Conservation (phyloP, 2,797 vertebrate genomes). For the Limosa lapponica region DNA sequence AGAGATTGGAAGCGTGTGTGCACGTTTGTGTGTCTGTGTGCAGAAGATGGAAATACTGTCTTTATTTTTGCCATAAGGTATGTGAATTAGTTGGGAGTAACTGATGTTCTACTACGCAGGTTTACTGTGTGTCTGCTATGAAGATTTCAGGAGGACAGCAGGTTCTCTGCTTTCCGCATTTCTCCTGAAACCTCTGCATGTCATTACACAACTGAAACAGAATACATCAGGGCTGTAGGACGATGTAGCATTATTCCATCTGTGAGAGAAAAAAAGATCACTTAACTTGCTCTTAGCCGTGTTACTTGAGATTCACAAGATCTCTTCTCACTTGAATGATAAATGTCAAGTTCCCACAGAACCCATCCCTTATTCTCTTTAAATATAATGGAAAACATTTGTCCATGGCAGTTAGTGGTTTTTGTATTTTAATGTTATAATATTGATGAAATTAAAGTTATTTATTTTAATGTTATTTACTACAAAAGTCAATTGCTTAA, state of each 20-base stretch:
- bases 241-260: conserved; percentile 11
- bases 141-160: not conserved
- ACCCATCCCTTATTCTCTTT: conserved; percentile 16
- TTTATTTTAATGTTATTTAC: conserved; percentile 31
- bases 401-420: not conserved
- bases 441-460: conserved; percentile 27
- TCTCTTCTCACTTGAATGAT: conserved; percentile 53
- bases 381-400: conserved; percentile 42
- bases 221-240: conserved; percentile 3
- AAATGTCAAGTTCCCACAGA: conserved; percentile 38
- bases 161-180: conserved; percentile 14
- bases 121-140: not conserved
- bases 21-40: not conserved
- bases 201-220: not conserved
- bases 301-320: conserved; percentile 31
- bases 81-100: not conserved
- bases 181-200: conserved; percentile 5
- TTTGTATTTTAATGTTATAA: conserved; percentile 36
- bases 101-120: not conserved
- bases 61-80: not conserved
- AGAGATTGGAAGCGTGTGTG: not conserved
- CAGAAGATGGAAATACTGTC: not conserved
- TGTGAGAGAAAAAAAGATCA: not conserved
- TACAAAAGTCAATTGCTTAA: conserved; percentile 9
- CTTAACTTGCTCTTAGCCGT: conserved; percentile 31